Conservation (phyloP, 2,113 vertebrate species). For the Clarias magur region DNA sequence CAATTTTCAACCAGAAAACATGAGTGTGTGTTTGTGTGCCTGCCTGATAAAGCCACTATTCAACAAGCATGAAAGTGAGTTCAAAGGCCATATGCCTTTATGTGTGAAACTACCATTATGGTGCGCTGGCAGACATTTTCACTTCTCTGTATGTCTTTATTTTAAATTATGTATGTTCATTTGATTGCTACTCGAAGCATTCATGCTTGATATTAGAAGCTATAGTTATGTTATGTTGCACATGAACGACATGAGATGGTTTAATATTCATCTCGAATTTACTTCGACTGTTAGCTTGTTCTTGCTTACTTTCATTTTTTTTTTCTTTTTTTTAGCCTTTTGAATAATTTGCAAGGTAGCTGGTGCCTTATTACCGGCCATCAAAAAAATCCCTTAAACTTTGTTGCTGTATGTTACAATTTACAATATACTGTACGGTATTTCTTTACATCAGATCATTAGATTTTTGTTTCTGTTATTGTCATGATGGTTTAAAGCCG, state of each 20-base stretch:
- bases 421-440: constrained; percentile 60
- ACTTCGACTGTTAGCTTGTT: background rate
- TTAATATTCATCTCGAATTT: constrained; percentile 36
- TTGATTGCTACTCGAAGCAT: background rate
- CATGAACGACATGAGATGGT: constrained; percentile 43
- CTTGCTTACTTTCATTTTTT: background rate
- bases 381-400: background rate
- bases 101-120: background rate
- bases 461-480: constrained; percentile 36
- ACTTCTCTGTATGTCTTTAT: background rate
- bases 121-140: background rate
- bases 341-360: background rate
- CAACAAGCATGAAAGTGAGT: background rate
- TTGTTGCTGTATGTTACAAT: background rate
- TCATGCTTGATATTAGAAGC: constrained; percentile 13
- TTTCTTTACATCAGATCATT: constrained; percentile 65
- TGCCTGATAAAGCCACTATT: background rate
- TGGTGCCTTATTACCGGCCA: background rate
- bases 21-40: background rate
- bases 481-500: constrained; percentile 63
- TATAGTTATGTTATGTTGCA: constrained; percentile 17
- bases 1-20: background rate
- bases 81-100: background rate
- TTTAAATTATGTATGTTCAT: constrained; percentile 42
- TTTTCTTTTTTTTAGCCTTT: background rate